These are phyloP conservation scores for Progne subis DNA, from an alignment of 2,113 vertebrate genomes.

Conservation along the genomic window DNA sequence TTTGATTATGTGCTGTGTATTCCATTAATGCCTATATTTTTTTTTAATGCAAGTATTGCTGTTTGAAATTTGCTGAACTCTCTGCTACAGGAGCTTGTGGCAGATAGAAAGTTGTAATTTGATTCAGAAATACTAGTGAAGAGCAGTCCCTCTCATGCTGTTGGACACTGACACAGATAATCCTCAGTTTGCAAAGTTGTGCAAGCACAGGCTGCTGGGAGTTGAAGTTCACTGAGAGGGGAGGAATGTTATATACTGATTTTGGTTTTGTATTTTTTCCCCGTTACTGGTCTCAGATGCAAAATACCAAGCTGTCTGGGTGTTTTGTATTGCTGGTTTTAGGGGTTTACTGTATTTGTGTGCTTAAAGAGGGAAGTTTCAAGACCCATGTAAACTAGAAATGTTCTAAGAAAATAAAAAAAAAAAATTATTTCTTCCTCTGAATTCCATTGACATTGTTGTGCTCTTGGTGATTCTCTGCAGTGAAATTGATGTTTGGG, in stretches of 20 bases:
- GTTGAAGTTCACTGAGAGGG: background rate
- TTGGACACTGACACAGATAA: background rate
- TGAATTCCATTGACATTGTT: background rate
- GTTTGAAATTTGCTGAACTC: background rate
- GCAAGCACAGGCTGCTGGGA: background rate
- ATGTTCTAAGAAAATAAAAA: background rate
- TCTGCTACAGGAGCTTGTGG: background rate
- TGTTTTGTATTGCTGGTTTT: background rate
- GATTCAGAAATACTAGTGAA: background rate
- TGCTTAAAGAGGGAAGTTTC: background rate
- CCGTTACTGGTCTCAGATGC: background rate
- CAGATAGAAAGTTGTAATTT: background rate
- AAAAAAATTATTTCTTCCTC: background rate
- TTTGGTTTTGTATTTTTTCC: background rate
- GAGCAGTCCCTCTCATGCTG: background rate
- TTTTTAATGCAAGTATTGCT: background rate
- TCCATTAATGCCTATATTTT: background rate
- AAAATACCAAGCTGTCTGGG: background rate
- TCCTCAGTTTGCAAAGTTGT: background rate
- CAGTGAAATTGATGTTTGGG: conserved; percentile 95
- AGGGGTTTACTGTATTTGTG: background rate
- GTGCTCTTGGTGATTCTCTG: conserved; percentile 25
- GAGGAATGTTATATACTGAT: background rate
- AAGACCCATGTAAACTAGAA: background rate
- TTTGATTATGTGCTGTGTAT: background rate